Base-by-base conservation (phyloP, 2,113 vertebrate species). In the Gopherus evgoodei region DNA sequence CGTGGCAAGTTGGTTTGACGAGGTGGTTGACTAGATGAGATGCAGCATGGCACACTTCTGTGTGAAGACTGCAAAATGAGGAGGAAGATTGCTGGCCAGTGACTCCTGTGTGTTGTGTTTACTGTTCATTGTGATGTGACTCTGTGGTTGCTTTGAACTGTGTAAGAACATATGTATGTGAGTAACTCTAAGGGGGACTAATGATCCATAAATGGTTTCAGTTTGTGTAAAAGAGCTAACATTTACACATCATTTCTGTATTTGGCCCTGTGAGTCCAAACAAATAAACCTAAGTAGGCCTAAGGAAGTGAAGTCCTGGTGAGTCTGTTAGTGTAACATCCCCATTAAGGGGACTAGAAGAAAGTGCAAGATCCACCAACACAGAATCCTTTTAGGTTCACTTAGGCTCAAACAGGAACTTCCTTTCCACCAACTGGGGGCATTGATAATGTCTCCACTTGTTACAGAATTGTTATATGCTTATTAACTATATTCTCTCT, bases 401-500 rank as follows among this genome's bases (percentile, higher is more conserved):
- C 75, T 47, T 47, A 47, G 42, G 24, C 44, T 78, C 19, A 54
- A 44, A 42, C 24, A 21, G n/a, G 52, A 54, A 38, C 29, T 56
- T 56, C 17, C 42, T 79, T 96, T 86, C 72, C 44, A 83, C 72
- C 42, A 49, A 2, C 54, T 52, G 57, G 80, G 47, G 91, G 6
- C 72, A 57, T 50, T 72, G 88, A 10, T 62, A 56, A 47, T 47
- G 19, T 52, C 42, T 94, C 93, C 91, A 0, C 35, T 87, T 84
- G 57, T 81, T 90, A 25, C 10, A 2, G 49, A 42, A 4, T 78
- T 78, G 1, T 42, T 86, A 14, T 79, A 5, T 79, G 16, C 81
- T 94, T 87, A 93, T 49, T 50, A 65, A 47, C 21, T 88, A 17
- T 94, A 59, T 10, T 97, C 50, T 92, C 54, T 97, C 84, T 86